phyloP scores from a whole-genome alignment of 2,113 vertebrate species.

The Dunckerocampus dactyliophorus region DNA sequence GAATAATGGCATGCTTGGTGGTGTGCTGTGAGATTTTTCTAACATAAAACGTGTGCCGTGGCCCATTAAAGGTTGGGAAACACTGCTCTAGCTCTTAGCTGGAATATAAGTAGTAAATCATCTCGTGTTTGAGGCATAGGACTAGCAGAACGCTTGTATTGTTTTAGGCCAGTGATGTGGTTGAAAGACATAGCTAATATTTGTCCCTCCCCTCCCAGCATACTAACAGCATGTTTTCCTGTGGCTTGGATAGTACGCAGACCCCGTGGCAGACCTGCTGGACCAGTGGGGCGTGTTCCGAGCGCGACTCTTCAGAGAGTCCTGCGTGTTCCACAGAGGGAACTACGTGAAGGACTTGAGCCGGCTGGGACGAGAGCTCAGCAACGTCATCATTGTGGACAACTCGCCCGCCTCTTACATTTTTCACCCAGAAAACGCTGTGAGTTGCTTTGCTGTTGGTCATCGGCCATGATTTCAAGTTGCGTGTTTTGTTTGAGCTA shows the following conservation, averaged over 20 bases:
- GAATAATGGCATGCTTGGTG: too few species aligned
- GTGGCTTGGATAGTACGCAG: constrained; percentile 82
- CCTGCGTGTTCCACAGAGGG: constrained; percentile 96
- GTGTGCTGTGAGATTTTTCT: too few species aligned
- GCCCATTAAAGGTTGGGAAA: background rate
- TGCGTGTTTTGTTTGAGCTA: background rate
- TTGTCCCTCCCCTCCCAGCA: too few species aligned
- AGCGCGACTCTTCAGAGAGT: constrained; percentile 94
- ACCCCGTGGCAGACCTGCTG: constrained; percentile 95
- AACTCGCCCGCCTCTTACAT: constrained; percentile 98
- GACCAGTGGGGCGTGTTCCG: constrained; percentile 98
- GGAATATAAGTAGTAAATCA: too few species aligned
- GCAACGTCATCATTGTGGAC: constrained; percentile 94
- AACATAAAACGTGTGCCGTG: background rate
- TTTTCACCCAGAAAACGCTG: constrained; percentile 99
- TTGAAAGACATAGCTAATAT: background rate
- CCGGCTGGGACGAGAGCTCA: constrained; percentile 92
- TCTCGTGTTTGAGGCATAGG: background rate
- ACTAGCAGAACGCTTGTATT: background rate
- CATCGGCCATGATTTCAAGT: too few species aligned
- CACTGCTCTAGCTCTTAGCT: constrained; percentile 6
- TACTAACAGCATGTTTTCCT: constrained; percentile 13
- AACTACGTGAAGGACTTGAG: constrained; percentile 99
- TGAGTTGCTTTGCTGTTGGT: constrained; percentile 67
- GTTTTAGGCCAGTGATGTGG: background rate